phyloP scores from a whole-genome alignment of 2,888 invertebrate genomes.

The Notodonta ziczac region DNA sequence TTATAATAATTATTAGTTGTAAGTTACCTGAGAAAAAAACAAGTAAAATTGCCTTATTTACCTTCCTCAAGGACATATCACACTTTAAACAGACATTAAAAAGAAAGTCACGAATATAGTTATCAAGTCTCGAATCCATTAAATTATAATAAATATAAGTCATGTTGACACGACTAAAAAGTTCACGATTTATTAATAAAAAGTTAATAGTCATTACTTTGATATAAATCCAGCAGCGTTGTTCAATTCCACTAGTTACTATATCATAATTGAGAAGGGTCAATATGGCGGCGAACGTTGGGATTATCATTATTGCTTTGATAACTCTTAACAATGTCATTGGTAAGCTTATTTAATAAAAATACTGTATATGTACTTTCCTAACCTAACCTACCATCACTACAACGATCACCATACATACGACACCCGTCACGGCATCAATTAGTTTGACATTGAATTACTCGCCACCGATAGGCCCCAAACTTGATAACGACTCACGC shows the following conservation, averaged over 20 bases:
- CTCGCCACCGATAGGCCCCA: slow-evolving; percentile 57
- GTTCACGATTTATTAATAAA: background rate
- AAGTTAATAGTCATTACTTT: background rate
- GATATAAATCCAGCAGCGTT: background rate
- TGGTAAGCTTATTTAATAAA: slow-evolving; percentile 3
- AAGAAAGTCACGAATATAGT: too few species aligned
- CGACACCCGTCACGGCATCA: slow-evolving; percentile 50
- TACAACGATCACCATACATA: background rate
- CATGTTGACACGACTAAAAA: background rate
- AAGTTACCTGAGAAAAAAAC: too few species aligned
- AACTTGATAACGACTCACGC: slow-evolving; percentile 69
- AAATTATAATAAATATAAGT: too few species aligned
- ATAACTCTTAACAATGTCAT: background rate
- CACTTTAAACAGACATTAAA: too few species aligned
- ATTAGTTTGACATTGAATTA: slow-evolving; percentile 72
- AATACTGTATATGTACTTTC: too few species aligned
- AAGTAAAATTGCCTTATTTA: too few species aligned
- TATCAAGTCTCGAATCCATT: too few species aligned
- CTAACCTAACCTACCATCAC: background rate
- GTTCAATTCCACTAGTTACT: background rate
- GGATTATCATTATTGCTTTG: background rate
- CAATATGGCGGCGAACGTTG: background rate
- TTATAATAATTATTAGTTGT: too few species aligned
- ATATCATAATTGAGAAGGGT: background rate
- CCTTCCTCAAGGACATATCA: too few species aligned